phyloP scores from a whole-genome alignment of 2,888 invertebrate genomes.

The Tipula helvola region DNA sequence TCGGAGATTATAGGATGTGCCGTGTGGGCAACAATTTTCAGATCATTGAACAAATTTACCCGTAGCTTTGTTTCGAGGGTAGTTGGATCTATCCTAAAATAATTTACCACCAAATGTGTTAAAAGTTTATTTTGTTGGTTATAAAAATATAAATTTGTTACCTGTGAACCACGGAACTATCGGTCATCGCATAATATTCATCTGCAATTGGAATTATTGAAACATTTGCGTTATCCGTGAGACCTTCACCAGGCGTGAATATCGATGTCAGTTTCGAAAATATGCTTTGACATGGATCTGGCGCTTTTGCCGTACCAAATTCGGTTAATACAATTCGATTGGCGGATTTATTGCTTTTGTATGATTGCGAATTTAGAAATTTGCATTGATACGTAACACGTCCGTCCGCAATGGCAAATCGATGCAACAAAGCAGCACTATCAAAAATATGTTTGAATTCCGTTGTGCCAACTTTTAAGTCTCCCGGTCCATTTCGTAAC shows the following conservation, averaged over 20 bases:
- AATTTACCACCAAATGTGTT: background rate
- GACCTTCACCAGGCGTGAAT: slow-evolving; percentile 50
- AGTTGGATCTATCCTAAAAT: slow-evolving; percentile 51
- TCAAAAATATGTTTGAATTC: slow-evolving; percentile 79
- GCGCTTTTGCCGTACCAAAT: slow-evolving; percentile 65
- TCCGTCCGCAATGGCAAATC: slow-evolving; percentile 61
- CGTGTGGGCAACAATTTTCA: slow-evolving; percentile 63
- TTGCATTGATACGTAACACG: slow-evolving; percentile 67
- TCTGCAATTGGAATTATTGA: slow-evolving; percentile 83
- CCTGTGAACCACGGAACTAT: slow-evolving; percentile 68
- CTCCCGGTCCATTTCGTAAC: slow-evolving; percentile 82
- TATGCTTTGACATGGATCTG: slow-evolving; percentile 69
- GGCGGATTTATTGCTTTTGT: slow-evolving; percentile 58
- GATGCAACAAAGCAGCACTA: slow-evolving; percentile 73
- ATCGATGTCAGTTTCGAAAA: slow-evolving; percentile 54
- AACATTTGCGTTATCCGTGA: slow-evolving; percentile 82
- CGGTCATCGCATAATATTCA: slow-evolving; percentile 76
- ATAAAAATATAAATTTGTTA: slow-evolving; percentile 22
- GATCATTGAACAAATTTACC: slow-evolving; percentile 49
- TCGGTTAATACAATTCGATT: slow-evolving; percentile 73
- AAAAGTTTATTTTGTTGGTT: background rate
- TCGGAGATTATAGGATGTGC: slow-evolving; percentile 76
- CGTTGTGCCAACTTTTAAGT: slow-evolving; percentile 65
- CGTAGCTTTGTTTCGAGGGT: slow-evolving; percentile 63
- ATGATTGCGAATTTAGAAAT: slow-evolving; percentile 59